Evolutionary conservation across 2,888 invertebrate genomes (phyloP).

Genomic region (Melinaea marsaeus): DNA sequence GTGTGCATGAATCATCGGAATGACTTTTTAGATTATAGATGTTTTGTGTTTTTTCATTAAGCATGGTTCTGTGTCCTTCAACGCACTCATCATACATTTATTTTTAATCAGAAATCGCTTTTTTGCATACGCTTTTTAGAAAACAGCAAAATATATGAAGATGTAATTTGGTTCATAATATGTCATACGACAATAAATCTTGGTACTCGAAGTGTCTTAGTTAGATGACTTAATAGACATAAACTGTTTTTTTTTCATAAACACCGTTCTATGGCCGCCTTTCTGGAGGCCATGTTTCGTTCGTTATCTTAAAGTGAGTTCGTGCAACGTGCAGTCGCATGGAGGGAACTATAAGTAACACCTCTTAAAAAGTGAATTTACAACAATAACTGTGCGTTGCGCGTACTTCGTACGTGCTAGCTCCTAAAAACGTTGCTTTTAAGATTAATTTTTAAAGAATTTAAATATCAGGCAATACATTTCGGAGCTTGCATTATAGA

Average conservation of each 20-base stretch:
- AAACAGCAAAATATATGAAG: slow-evolving; percentile 64
- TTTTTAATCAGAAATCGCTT: slow-evolving; percentile 51
- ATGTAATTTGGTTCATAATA: slow-evolving; percentile 36
- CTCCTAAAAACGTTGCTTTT: slow-evolving; percentile 11
- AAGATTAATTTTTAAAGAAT: background rate
- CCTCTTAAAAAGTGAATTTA: slow-evolving; percentile 1
- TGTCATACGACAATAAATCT: slow-evolving; percentile 39
- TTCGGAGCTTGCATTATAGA: slow-evolving; percentile 27
- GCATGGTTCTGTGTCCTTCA: slow-evolving; percentile 72
- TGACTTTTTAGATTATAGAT: slow-evolving; percentile 30
- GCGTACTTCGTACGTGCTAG: slow-evolving; percentile 26
- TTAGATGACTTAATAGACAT: slow-evolving; percentile 42
- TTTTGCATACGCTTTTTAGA: slow-evolving; percentile 55
- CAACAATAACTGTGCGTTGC: slow-evolving; percentile 16
- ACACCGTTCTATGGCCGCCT: slow-evolving; percentile 52
- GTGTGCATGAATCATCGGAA: slow-evolving; percentile 30
- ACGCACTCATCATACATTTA: slow-evolving; percentile 70
- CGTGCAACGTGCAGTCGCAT: slow-evolving; percentile 22
- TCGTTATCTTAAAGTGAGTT: slow-evolving; percentile 34
- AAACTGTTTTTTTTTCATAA: slow-evolving; percentile 57
- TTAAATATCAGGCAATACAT: slow-evolving; percentile 11
- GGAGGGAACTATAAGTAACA: background rate
- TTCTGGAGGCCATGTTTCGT: slow-evolving; percentile 42
- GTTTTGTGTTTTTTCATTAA: slow-evolving; percentile 43
- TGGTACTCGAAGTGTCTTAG: slow-evolving; percentile 42